A percentile compares a stretch with the other conserved stretches of the same genome.
Evolutionary conservation across 2,797 vertebrate species (phyloP).

Genomic region (Liparis tanakae): DNA sequence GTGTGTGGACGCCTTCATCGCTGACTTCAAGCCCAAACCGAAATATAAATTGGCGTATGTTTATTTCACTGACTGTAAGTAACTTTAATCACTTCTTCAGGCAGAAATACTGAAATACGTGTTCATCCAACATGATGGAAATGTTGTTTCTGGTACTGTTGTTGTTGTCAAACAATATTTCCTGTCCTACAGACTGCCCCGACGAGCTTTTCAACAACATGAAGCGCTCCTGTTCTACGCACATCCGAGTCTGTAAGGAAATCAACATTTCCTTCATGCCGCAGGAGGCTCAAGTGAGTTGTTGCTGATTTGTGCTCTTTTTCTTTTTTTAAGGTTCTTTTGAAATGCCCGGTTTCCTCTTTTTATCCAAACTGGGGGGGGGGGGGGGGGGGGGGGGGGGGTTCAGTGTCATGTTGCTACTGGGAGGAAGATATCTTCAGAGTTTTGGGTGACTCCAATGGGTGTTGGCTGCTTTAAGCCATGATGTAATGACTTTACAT

Average conservation of each 20-base stretch:
- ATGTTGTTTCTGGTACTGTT: neutral
- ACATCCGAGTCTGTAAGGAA: conserved; percentile 93
- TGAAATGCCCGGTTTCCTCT: conserved; percentile 36
- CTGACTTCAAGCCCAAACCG: conserved; percentile 90
- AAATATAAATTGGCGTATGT: conserved; percentile 95
- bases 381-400: no score
- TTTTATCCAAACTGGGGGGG: conserved; percentile 25
- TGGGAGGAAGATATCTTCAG: neutral
- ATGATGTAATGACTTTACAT: conserved; percentile 5
- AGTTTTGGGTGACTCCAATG: neutral
- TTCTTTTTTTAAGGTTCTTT: neutral
- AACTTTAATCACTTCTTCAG: neutral
- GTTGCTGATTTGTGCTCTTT: neutral
- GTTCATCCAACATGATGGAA: no score
- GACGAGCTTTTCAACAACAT: conserved; percentile 93
- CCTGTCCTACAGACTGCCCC: conserved; percentile 85
- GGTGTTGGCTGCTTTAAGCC: conserved; percentile 27
- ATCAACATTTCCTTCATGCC: conserved; percentile 95
- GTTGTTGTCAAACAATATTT: neutral
- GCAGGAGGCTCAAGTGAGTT: conserved; percentile 90
- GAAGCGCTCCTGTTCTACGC: conserved; percentile 88
- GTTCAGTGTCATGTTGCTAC: neutral
- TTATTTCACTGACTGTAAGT: conserved; percentile 99
- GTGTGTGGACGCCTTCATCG: conserved; percentile 92
- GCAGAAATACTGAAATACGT: neutral